Conservation (phyloP, 2,797 vertebrate genomes). For the Hyperoplus immaculatus region DNA sequence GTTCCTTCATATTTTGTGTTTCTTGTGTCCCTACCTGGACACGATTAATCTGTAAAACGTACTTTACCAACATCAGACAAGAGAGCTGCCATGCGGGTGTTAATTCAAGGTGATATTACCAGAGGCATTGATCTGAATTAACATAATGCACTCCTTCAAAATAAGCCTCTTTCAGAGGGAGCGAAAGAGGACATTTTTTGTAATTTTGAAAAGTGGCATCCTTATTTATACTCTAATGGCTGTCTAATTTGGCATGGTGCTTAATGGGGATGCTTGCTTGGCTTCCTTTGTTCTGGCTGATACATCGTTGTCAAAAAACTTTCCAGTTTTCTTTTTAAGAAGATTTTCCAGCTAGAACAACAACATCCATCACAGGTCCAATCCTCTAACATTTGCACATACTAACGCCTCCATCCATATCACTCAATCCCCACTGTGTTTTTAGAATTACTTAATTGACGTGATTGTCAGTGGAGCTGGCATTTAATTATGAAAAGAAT, state of each 20-base stretch:
- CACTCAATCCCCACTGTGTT: constrained; percentile 8
- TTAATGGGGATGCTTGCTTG: constrained; percentile 30
- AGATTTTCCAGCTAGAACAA: not conserved
- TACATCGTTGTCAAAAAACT: not conserved
- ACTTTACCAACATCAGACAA: constrained; percentile 9
- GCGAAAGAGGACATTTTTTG: constrained; percentile 12
- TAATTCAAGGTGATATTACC: constrained; percentile 28
- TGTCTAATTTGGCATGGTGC: constrained; percentile 27
- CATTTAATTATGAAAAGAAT: constrained; percentile 73
- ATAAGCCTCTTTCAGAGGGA: constrained; percentile 37
- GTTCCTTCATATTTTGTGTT: not conserved
- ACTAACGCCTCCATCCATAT: not conserved
- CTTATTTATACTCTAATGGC: constrained; percentile 37
- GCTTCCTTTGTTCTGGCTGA: constrained; percentile 27
- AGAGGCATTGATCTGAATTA: constrained; percentile 31
- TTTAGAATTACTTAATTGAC: constrained; percentile 24
- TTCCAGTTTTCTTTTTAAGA: not conserved
- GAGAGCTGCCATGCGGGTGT: constrained; percentile 4
- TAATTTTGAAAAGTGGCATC: constrained; percentile 18
- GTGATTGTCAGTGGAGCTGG: constrained; percentile 53
- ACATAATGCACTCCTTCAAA: constrained; percentile 27
- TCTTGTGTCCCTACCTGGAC: fast-evolving
- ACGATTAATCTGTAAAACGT: not conserved
- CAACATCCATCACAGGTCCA: constrained; percentile 14
- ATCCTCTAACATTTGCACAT: not conserved